These are phyloP conservation scores for Torymus tubicola DNA, from an alignment of 2,888 invertebrate genomes.

Conservation along the genomic window DNA sequence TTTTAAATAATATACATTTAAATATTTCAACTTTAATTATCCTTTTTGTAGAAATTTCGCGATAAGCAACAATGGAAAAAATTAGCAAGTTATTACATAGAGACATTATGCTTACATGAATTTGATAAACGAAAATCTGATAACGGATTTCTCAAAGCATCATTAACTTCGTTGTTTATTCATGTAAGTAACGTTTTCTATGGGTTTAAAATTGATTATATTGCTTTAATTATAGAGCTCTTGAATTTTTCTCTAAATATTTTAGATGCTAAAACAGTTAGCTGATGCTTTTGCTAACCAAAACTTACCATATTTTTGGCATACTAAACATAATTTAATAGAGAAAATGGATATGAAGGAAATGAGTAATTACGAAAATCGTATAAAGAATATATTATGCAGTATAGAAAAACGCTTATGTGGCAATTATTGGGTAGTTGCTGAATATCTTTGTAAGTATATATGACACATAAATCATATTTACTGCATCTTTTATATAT, in stretches of 20 bases:
- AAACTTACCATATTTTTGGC: slow-evolving; percentile 77
- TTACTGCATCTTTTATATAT: too few relatives aligned
- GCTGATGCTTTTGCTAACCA: slow-evolving; percentile 67
- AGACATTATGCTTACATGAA: slow-evolving; percentile 50
- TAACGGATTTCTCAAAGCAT: slow-evolving; percentile 73
- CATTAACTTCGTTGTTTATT: slow-evolving; percentile 78
- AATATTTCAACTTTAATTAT: background rate
- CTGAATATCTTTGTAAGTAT: slow-evolving; percentile 34
- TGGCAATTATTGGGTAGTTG: slow-evolving; percentile 10
- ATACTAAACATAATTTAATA: slow-evolving; percentile 76
- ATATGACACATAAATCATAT: background rate
- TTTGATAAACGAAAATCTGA: slow-evolving; percentile 76
- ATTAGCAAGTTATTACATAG: slow-evolving; percentile 53
- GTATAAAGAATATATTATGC: slow-evolving; percentile 6
- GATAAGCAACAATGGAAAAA: slow-evolving; percentile 37
- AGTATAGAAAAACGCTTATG: slow-evolving; percentile 8
- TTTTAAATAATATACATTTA: background rate
- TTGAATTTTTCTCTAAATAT: background rate
- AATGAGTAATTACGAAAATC: slow-evolving; percentile 9
- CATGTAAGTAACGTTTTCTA: slow-evolving; percentile 58
- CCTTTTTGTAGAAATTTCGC: slow-evolving; percentile 29
- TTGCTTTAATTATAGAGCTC: slow-evolving; percentile 59
- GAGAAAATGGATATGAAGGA: slow-evolving; percentile 44
- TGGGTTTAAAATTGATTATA: slow-evolving; percentile 76
- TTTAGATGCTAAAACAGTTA: slow-evolving; percentile 76